phyloP scores from a whole-genome alignment of 2,888 invertebrate genomes.

The Volucella zonaria region DNA sequence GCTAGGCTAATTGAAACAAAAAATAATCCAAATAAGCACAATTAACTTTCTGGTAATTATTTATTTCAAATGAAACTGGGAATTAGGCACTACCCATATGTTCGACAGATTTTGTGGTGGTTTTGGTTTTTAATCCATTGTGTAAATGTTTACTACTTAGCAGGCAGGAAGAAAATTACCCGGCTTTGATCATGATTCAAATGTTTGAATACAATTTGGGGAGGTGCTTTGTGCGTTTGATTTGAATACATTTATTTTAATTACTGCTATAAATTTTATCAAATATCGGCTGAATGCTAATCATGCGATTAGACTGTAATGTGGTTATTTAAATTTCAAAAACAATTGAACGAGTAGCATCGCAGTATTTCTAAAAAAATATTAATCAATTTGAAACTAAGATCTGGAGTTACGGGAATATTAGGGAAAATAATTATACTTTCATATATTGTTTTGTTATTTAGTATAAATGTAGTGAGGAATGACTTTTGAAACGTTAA shows the following conservation, averaged over 20 bases:
- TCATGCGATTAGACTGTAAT: constrained; percentile 19
- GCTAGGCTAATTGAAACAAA: no score
- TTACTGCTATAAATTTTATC: constrained; percentile 27
- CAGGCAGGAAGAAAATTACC: neutral
- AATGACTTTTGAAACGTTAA: no score
- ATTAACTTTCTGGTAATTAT: no score
- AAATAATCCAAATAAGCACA: no score
- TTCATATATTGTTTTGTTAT: no score
- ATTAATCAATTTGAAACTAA: neutral
- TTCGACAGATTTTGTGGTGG: constrained; percentile 3
- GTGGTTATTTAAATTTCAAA: constrained; percentile 1
- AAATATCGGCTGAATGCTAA: constrained; percentile 30
- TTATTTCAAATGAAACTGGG: no score
- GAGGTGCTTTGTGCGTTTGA: neutral
- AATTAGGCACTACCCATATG: neutral
- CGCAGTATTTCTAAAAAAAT: neutral
- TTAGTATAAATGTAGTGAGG: no score
- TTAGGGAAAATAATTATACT: no score
- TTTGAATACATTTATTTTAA: constrained; percentile 25
- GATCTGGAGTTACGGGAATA: neutral
- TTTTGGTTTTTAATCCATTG: constrained; percentile 12
- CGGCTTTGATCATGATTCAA: constrained; percentile 24
- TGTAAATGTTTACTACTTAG: constrained; percentile 1
- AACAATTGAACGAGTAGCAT: constrained; percentile 6
- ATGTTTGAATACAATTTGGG: neutral